phyloP scores from a whole-genome alignment of 2,797 vertebrate species.

The Zenarchopterus dispar region DNA sequence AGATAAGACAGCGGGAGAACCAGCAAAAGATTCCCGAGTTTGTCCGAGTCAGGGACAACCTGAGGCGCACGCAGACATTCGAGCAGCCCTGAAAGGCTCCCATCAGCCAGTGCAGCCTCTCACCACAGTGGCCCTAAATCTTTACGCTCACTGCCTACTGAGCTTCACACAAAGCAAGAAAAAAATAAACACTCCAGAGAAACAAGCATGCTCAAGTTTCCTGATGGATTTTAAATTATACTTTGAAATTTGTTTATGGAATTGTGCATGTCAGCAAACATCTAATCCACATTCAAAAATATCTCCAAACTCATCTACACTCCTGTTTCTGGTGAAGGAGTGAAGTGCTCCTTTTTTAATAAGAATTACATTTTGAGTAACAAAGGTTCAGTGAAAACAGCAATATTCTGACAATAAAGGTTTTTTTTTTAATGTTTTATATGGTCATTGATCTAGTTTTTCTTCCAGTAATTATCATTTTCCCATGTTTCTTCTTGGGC shows the following conservation, averaged over 20 bases:
- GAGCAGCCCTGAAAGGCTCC: constrained; percentile 49
- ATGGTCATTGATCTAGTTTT: constrained; percentile 15
- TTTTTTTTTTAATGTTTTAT: constrained; percentile 41
- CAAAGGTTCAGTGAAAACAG: constrained; percentile 4
- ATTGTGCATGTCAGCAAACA: constrained; percentile 18
- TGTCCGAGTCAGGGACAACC: constrained; percentile 81
- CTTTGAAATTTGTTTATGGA: constrained; percentile 13
- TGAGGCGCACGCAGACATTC: constrained; percentile 73
- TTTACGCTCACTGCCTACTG: constrained; percentile 27
- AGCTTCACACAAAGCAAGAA: neutral
- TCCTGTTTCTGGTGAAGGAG: constrained; percentile 15
- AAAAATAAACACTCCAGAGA: neutral
- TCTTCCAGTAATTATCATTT: constrained; percentile 29
- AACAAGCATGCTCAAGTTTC: constrained; percentile 9
- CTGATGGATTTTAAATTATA: neutral
- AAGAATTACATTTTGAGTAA: neutral
- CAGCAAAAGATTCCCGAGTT: constrained; percentile 82
- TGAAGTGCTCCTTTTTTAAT: constrained; percentile 27
- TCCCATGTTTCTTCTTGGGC: constrained; percentile 12
- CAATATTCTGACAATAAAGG: constrained; percentile 9
- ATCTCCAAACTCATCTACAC: constrained; percentile 4
- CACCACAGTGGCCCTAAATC: constrained; percentile 57
- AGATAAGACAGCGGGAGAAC: constrained; percentile 72
- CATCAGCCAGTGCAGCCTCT: constrained; percentile 52
- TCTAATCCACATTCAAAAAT: constrained; percentile 12